Base-by-base conservation (phyloP, 2,113 vertebrate genomes). In the Saccopteryx bilineata region DNA sequence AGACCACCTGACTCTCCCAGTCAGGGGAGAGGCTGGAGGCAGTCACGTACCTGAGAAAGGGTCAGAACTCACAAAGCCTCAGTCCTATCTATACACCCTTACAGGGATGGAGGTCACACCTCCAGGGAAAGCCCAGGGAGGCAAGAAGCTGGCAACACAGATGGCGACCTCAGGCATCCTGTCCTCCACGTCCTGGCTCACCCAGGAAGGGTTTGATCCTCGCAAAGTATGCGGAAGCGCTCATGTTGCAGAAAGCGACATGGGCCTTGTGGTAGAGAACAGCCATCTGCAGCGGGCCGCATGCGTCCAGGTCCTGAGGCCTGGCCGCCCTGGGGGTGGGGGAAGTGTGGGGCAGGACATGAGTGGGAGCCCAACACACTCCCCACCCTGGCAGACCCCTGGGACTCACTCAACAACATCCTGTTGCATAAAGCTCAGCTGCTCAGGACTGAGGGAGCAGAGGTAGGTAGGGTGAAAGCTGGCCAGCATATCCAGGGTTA, bases 341-440 rank as follows among this genome's bases (percentile, higher is more conserved):
- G 63, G 58, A 18, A 72, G 52, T 0, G 1, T 3, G 17, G 46
- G 46, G 14, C 0, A 1, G 26, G 24, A 3, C 14, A 31, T 66
- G 26, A 94, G 58, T 39, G 0, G 0, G 58, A 39, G 21, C 13
- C 0, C 54, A 23, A 54, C 17, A 1, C 5, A 0, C 19, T 23
- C 31, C 0, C 56, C 33, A 10, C 1, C 5, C 50, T 78, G 0
- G 0, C 2, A 19, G 21, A 19, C 56, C 31, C 10, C 39, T 48
- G 0, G 28, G 23, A 94, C 99, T 99, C 93, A 99, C 99, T 52
- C 95, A 60, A 99, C 52, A 88, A 69, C 98, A 9, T 5, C 1
- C 48, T 92, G 7, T 1, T 95, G 68, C 90, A 99, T 98, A 9
- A 0, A 95, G 1, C 17, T 5, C 52, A 99, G 74, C 21, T 99